Base-by-base conservation (phyloP, 2,888 invertebrate species). In the Dusona sp. region DNA sequence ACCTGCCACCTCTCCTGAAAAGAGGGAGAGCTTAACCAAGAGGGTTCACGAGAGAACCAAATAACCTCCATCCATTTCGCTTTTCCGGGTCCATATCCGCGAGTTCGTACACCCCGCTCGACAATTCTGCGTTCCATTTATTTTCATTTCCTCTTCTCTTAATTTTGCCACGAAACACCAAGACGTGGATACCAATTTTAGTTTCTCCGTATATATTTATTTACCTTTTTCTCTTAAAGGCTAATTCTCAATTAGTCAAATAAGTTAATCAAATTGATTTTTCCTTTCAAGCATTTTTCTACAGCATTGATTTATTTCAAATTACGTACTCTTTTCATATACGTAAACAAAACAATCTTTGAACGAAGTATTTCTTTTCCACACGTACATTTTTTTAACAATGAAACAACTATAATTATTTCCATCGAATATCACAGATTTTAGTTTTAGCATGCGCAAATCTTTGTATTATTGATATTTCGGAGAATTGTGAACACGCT, bases 1-100 rank as follows among this genome's bases (percentile, higher is more conserved):
- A 85, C 86, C 84, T 83, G 83, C 88, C 88, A 77, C 45, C 72
- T 67, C 57, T 54, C 51, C 57, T 22, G 11, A n/a, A 73, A 42
- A 29, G 65, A 79, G 87, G 65, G 68, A 84, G 67, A 68, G 79
- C 77, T 79, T 57, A n/a, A 16, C 13, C n/a, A 16, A 57, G 61
- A 38, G 72, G 48, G 65, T 72, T 33, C 51, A 36, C 25, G 36
- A 61, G 89, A 88, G 86, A 89, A 85, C 87, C 89, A 88, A 90
- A 89, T 89, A 88, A 90, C 86, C 85, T 88, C 83, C 87, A 87
- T 88, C 87, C 74, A 80, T 33, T 78, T 82, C 77, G 42, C 36
- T 74, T 77, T 82, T 75, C 65, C 68, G 67, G 79, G 48, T 79
- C 67, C 54, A 57, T 67, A 38, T 48, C 64, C 54, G 25, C 48